Conservation (phyloP, 2,888 invertebrate species). For the Heliconius ismenius region DNA sequence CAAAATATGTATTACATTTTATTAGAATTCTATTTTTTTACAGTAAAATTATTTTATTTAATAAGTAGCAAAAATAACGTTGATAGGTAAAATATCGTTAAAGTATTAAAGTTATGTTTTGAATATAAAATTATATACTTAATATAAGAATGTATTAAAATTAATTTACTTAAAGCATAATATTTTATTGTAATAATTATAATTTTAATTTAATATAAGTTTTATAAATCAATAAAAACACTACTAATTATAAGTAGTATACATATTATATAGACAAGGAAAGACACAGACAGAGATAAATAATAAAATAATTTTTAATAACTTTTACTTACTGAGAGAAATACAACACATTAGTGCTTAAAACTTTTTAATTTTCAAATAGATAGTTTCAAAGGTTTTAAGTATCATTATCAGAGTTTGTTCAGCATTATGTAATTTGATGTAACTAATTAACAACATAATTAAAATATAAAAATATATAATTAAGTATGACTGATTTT, state of each 20-base stretch:
- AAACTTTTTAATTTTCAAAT: background rate
- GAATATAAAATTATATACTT: background rate
- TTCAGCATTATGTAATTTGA: too few species aligned
- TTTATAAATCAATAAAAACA: too few species aligned
- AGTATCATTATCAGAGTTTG: too few species aligned
- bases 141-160: background rate
- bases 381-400: too few species aligned
- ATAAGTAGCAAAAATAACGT: background rate
- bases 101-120: background rate
- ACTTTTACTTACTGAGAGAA: background rate
- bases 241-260: too few species aligned
- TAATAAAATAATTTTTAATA: background rate
- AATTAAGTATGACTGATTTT: slow-evolving; percentile 34
- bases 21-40: background rate
- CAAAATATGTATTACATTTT: too few species aligned
- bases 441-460: background rate
- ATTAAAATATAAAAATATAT: slow-evolving; percentile 14
- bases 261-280: background rate
- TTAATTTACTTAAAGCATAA: background rate
- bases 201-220: background rate
- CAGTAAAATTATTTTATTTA: background rate
- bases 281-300: background rate
- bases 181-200: background rate
- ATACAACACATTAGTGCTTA: background rate
- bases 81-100: background rate